Percentiles rank a stretch among this genome's conserved stretches.
These are phyloP conservation scores for Tachina grossa DNA, from an alignment of 2,888 invertebrate genomes.

Conservation along the genomic window DNA sequence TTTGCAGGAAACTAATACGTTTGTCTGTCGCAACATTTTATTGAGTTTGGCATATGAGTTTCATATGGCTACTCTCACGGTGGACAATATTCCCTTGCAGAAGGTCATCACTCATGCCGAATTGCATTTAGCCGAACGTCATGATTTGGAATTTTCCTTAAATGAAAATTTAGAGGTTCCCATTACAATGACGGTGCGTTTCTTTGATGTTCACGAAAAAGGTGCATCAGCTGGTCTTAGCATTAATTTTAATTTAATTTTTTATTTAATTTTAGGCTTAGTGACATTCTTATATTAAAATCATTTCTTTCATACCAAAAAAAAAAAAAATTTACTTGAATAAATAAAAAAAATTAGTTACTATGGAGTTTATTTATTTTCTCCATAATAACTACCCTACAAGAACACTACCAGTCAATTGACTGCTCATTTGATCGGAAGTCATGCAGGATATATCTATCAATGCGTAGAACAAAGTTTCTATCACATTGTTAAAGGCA, in stretches of 20 bases:
- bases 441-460: too few relatives aligned
- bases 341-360: too few relatives aligned
- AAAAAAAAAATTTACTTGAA: too few relatives aligned
- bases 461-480: too few relatives aligned
- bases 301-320: too few relatives aligned
- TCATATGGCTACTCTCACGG: conserved; percentile 72
- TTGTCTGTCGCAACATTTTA: conserved; percentile 81
- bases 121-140: conserved; percentile 77
- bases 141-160: conserved; percentile 79
- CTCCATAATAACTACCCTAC: too few relatives aligned
- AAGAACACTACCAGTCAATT: too few relatives aligned
- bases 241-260: conserved; percentile 23
- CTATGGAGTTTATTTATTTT: too few relatives aligned
- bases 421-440: too few relatives aligned
- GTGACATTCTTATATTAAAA: conserved; percentile 4
- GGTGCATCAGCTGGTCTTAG: conserved; percentile 49
- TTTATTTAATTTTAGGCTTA: conserved; percentile 22
- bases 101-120: conserved; percentile 76
- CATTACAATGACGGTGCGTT: conserved; percentile 78
- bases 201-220: conserved; percentile 75
- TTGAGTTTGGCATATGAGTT: conserved; percentile 79
- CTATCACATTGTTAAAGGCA: too few relatives aligned
- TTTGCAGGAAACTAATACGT: conserved; percentile 74
- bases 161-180: conserved; percentile 78
- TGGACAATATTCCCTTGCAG: conserved; percentile 75